These are phyloP conservation scores for Ophion ventricosus DNA, from an alignment of 2,888 invertebrate genomes.

Conservation along the genomic window DNA sequence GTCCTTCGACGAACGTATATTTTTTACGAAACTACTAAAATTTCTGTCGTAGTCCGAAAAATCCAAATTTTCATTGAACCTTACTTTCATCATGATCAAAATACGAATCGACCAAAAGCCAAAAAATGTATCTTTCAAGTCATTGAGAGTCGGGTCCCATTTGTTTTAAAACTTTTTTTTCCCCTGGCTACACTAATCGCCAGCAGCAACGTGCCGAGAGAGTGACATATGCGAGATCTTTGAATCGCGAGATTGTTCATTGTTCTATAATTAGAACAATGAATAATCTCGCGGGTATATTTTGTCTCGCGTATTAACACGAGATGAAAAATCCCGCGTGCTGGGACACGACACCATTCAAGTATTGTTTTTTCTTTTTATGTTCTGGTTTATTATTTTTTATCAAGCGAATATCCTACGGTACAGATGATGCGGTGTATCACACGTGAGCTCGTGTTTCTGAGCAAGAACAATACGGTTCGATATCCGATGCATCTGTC, in stretches of 20 bases:
- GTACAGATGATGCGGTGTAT: slow-evolving; percentile 38
- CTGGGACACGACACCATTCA: slow-evolving; percentile 25
- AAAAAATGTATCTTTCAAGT: too few species aligned
- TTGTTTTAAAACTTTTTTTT: too few species aligned
- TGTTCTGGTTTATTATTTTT: neutral
- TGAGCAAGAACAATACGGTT: slow-evolving; percentile 71
- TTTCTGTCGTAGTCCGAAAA: too few species aligned
- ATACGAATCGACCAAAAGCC: too few species aligned
- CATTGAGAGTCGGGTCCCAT: too few species aligned
- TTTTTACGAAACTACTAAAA: too few species aligned
- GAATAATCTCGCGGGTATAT: slow-evolving; percentile 12
- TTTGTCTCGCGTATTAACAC: slow-evolving; percentile 49
- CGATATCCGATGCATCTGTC: slow-evolving; percentile 75
- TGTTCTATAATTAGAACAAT: neutral
- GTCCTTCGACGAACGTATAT: too few species aligned
- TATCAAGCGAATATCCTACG: slow-evolving; percentile 5
- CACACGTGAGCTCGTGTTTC: slow-evolving; percentile 36
- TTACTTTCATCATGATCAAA: too few species aligned
- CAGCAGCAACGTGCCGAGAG: too few species aligned
- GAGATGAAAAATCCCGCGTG: slow-evolving; percentile 11
- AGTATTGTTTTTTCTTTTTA: slow-evolving; percentile 9
- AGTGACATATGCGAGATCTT: too few species aligned
- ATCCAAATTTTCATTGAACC: too few species aligned
- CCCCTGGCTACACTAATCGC: too few species aligned
- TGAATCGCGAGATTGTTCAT: neutral